Percentiles rank a stretch among this genome's conserved stretches.
These are phyloP conservation scores for Lethocerus indicus DNA, from an alignment of 1,140 invertebrate species.

Conservation along the genomic window DNA sequence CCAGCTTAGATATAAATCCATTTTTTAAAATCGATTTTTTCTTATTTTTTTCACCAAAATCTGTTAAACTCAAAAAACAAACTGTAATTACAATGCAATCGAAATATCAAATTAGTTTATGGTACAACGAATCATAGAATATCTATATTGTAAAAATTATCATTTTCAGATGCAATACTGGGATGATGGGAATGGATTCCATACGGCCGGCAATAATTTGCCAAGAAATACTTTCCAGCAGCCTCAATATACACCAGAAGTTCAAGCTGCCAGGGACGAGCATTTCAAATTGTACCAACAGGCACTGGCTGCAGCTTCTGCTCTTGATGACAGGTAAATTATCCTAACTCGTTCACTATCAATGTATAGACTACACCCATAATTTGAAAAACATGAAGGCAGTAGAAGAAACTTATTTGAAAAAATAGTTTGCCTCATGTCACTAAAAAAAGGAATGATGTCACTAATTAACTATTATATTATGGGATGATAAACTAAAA, in stretches of 20 bases:
- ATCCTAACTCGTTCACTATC: no score
- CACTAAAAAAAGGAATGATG: no score
- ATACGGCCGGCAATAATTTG: slow-evolving; percentile 18
- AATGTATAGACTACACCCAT: no score
- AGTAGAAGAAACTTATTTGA: no score
- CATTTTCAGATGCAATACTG: slow-evolving; percentile 20
- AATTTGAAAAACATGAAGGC: no score
- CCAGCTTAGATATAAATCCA: neutral
- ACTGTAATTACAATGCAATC: neutral
- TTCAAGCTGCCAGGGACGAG: slow-evolving; percentile 20
- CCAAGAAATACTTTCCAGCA: slow-evolving; percentile 9
- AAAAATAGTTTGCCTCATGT: no score
- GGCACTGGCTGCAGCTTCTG: slow-evolving; percentile 13
- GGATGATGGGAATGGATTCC: slow-evolving; percentile 21
- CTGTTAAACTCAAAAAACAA: neutral
- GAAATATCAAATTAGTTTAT: neutral
- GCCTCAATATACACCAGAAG: slow-evolving; percentile 24
- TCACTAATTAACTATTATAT: no score
- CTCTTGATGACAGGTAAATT: no score
- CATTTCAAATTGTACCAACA: slow-evolving; percentile 21
- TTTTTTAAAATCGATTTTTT: neutral
- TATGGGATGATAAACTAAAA: no score
- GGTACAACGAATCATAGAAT: neutral
- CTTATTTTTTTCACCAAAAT: neutral
- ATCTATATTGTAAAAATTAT: neutral